Conservation (phyloP, 1,140 invertebrate genomes). For the Leptinotarsa lineolata region DNA sequence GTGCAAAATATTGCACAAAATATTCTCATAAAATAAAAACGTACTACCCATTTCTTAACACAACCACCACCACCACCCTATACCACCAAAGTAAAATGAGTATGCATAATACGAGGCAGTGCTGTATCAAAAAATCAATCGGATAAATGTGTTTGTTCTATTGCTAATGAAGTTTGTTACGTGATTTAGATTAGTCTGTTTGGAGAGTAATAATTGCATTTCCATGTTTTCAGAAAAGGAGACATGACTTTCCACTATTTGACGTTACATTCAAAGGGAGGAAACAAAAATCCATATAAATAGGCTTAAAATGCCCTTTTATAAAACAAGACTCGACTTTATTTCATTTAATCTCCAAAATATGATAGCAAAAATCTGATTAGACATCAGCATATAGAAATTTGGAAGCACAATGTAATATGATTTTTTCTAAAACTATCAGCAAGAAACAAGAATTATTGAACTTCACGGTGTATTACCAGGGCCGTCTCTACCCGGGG, state of each 20-base stretch:
- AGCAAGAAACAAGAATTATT: too few species aligned
- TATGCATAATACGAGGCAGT: background rate
- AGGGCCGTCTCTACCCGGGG: too few species aligned
- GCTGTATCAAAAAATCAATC: conserved; percentile 36
- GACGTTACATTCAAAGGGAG: background rate
- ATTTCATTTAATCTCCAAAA: too few species aligned
- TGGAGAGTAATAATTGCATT: conserved; percentile 32
- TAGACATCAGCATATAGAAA: too few species aligned
- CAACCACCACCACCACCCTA: too few species aligned
- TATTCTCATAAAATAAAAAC: conserved; percentile 5
- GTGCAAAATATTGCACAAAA: conserved; percentile 12
- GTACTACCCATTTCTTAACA: conserved; percentile 1
- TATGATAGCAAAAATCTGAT: too few species aligned
- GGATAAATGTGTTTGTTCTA: conserved; percentile 25
- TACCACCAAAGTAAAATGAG: background rate
- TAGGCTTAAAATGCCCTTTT: too few species aligned
- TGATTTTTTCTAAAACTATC: too few species aligned
- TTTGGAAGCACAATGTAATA: too few species aligned
- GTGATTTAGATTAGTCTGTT: conserved; percentile 37
- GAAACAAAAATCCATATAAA: too few species aligned
- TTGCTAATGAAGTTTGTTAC: conserved; percentile 29
- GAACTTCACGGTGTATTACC: too few species aligned
- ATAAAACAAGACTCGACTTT: too few species aligned
- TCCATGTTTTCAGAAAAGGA: conserved; percentile 27
- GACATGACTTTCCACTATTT: background rate